Evolutionary conservation across 2,113 vertebrate genomes (phyloP).

Genomic region (Pao palembangensis): DNA sequence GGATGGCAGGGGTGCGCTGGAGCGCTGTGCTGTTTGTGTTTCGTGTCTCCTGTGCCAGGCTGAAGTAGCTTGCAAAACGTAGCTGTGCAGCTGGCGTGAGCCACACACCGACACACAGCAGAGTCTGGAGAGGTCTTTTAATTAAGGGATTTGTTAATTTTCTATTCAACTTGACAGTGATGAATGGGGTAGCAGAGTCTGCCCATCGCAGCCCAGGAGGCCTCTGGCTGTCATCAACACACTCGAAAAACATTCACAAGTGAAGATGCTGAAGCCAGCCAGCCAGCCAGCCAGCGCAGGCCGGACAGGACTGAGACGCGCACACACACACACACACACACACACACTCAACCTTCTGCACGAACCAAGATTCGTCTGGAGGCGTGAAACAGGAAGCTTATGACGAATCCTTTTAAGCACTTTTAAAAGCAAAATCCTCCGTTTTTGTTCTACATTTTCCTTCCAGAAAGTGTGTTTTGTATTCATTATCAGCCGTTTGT

Average conservation of each 20-base stretch:
- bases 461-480: constrained; percentile 16
- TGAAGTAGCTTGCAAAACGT: constrained; percentile 22
- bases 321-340: constrained; percentile 42
- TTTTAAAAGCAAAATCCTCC: too few relatives aligned
- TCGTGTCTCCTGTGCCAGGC: constrained; percentile 44
- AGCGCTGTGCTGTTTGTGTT: constrained; percentile 23
- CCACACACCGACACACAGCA: constrained; percentile 21
- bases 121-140: constrained; percentile 62
- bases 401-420: too few relatives aligned
- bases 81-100: constrained; percentile 61
- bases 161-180: constrained; percentile 71
- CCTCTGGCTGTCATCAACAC: constrained; percentile 45
- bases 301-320: constrained; percentile 17
- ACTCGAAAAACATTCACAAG: constrained; percentile 27
- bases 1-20: constrained; percentile 22
- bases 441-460: not conserved
- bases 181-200: constrained; percentile 51
- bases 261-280: constrained; percentile 36
- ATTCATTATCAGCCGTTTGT: constrained; percentile 40
- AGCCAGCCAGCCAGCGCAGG: not conserved
- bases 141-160: constrained; percentile 76
- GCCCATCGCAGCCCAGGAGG: constrained; percentile 45
- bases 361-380: too few relatives aligned
- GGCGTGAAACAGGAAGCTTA: too few relatives aligned
- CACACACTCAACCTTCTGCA: too few relatives aligned